Percentiles rank a stretch among this genome's conserved stretches.
phyloP scores from a whole-genome alignment of 1,140 invertebrate genomes.

The Monochamus saltuarius region DNA sequence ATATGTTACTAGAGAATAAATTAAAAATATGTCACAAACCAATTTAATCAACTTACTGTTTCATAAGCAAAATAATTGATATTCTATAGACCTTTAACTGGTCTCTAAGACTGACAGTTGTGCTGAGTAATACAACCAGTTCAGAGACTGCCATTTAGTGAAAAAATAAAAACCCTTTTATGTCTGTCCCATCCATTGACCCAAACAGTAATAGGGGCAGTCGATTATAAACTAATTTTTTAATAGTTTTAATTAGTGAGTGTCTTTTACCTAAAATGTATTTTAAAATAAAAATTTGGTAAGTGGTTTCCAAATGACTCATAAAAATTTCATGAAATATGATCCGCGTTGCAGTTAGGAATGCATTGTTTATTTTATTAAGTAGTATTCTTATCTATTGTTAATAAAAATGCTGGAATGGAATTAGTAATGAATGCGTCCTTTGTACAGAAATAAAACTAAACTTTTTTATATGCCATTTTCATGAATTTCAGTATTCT shows the following conservation, averaged over 20 bases:
- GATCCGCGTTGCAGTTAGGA: not conserved
- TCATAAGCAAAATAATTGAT: too few relatives aligned
- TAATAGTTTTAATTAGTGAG: not conserved
- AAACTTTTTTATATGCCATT: not conserved
- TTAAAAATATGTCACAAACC: too few relatives aligned
- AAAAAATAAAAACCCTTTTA: not conserved
- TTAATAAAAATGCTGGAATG: not conserved
- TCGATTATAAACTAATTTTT: not conserved
- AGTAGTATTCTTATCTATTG: not conserved
- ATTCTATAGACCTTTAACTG: too few relatives aligned
- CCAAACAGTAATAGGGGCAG: slow-evolving; percentile 14
- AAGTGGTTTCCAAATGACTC: not conserved
- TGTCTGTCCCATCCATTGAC: slow-evolving; percentile 7
- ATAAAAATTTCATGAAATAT: slow-evolving; percentile 12
- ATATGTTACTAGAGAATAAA: too few relatives aligned
- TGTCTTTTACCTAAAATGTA: not conserved
- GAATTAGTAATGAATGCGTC: not conserved
- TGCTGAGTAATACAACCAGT: too few relatives aligned
- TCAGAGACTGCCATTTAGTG: too few relatives aligned
- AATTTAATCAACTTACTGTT: too few relatives aligned
- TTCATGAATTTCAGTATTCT: slow-evolving; percentile 12
- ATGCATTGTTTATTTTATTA: slow-evolving; percentile 2
- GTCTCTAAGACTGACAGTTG: too few relatives aligned
- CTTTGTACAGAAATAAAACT: not conserved
- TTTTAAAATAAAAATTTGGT: not conserved